Percentiles rank a stretch among this genome's conserved stretches.
Evolutionary conservation across 2,888 invertebrate genomes (phyloP).

Genomic region (Aphidoletes aphidimyza): DNA sequence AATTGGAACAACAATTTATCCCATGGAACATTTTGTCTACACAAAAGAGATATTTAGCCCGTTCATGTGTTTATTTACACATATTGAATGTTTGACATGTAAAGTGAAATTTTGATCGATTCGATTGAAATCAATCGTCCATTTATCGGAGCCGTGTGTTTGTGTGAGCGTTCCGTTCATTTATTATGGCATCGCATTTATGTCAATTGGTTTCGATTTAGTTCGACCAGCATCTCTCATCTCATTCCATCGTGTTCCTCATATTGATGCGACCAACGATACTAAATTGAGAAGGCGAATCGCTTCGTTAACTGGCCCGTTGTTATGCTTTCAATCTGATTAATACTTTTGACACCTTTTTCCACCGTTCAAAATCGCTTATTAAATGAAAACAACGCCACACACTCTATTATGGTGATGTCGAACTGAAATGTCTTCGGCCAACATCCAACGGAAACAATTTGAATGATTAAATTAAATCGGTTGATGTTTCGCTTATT

Average conservation of each 20-base stretch:
- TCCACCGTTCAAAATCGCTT: neutral
- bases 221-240: neutral
- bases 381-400: neutral
- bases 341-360: constrained; percentile 39
- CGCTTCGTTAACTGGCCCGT: neutral
- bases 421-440: neutral
- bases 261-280: too few species aligned
- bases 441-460: neutral
- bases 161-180: neutral
- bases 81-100: neutral
- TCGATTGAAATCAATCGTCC: neutral
- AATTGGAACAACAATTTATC: too few species aligned
- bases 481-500: constrained; percentile 45
- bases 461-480: constrained; percentile 49
- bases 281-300: neutral
- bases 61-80: neutral
- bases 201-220: neutral
- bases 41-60: neutral
- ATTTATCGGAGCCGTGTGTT: neutral
- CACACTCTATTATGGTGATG: neutral
- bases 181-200: neutral
- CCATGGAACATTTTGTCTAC: too few species aligned
- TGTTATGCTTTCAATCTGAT: constrained; percentile 6
- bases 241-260: neutral
- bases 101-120: constrained; percentile 21